Conservation (phyloP, 1,140 invertebrate species). For the Branchinecta lynchi region DNA sequence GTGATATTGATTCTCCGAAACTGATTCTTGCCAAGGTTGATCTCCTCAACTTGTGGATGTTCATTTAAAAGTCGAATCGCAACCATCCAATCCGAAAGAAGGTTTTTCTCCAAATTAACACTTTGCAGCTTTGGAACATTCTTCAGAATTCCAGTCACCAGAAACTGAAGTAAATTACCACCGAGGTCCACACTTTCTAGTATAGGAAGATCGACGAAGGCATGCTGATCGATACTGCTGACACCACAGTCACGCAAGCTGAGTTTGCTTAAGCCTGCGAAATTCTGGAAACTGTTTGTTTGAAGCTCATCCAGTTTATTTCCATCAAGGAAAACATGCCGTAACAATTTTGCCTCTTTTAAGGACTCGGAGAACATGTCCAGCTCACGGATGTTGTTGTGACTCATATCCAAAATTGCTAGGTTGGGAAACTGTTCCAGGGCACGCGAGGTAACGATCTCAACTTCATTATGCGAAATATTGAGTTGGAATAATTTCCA, state of each 20-base stretch:
- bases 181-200: conserved; percentile 26
- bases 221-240: conserved; percentile 21
- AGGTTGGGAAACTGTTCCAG: conserved; percentile 24
- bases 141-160: conserved; percentile 24
- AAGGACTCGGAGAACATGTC: conserved; percentile 19
- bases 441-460: conserved; percentile 23
- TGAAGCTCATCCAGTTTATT: conserved; percentile 12
- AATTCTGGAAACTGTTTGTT: background rate
- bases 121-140: conserved; percentile 20
- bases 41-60: conserved; percentile 21
- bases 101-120: conserved; percentile 12
- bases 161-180: conserved; percentile 24
- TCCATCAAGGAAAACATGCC: conserved; percentile 25
- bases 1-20: background rate
- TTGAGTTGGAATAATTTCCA: background rate
- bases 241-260: conserved; percentile 23
- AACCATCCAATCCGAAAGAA: conserved; percentile 10
- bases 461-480: background rate
- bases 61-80: conserved; percentile 14
- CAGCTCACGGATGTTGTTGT: conserved; percentile 25
- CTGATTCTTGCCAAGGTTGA: conserved; percentile 22
- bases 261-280: background rate
- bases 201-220: conserved; percentile 25
- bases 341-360: conserved; percentile 19
- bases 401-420: conserved; percentile 25